These are phyloP conservation scores for Doryteuthis pealeii DNA, from an alignment of 1,140 invertebrate species.

Conservation along the genomic window DNA sequence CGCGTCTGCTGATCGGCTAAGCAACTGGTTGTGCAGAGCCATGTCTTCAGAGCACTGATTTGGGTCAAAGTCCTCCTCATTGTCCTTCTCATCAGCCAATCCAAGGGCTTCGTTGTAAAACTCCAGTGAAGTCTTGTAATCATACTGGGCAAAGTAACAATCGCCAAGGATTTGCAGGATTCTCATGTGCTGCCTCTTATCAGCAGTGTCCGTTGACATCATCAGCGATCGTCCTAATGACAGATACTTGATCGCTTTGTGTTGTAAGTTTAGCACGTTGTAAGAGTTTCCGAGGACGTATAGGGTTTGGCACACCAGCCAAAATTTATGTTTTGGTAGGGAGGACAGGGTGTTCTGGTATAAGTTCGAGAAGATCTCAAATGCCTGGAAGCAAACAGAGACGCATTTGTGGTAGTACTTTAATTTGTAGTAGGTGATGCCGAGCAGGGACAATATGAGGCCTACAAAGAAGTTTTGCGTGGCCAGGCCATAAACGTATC, in stretches of 20 bases:
- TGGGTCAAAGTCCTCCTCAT: constrained; percentile 42
- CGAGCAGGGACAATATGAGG: constrained; percentile 50
- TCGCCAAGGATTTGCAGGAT: constrained; percentile 54
- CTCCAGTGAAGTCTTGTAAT: constrained; percentile 50
- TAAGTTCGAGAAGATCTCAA: constrained; percentile 51
- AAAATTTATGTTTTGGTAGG: constrained; percentile 48
- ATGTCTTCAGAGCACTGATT: constrained; percentile 50
- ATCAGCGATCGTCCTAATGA: constrained; percentile 47
- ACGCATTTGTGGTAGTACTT: constrained; percentile 56
- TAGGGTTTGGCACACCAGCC: constrained; percentile 54
- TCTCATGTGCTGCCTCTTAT: constrained; percentile 49
- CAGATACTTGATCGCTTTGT: constrained; percentile 53
- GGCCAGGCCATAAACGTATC: constrained; percentile 41
- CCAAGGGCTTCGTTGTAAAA: constrained; percentile 54
- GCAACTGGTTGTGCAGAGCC: constrained; percentile 53
- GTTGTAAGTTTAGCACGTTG: constrained; percentile 48
- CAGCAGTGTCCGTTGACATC: constrained; percentile 42
- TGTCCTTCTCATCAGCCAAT: constrained; percentile 23
- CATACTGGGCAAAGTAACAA: constrained; percentile 55
- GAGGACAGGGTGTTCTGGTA: constrained; percentile 45
- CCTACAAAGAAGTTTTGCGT: constrained; percentile 45
- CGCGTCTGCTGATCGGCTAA: constrained; percentile 53
- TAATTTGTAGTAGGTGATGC: constrained; percentile 54
- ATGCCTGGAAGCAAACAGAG: constrained; percentile 50
- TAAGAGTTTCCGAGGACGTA: constrained; percentile 56